Conservation (phyloP, 2,888 invertebrate genomes). For the Drosophila mimetica region DNA sequence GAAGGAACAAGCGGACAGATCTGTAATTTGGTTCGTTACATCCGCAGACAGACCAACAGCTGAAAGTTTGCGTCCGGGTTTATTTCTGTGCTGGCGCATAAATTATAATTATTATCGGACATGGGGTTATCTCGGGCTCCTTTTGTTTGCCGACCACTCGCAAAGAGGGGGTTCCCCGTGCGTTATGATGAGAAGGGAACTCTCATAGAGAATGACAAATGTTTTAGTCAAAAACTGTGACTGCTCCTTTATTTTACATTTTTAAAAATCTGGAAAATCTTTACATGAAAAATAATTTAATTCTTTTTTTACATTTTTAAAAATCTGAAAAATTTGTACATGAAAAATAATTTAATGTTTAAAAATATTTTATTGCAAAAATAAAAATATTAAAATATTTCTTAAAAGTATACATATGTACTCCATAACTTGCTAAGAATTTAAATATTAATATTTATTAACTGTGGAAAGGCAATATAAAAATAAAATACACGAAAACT, state of each 20-base stretch:
- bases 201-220: too few species aligned
- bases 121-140: slow-evolving; percentile 21
- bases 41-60: slow-evolving; percentile 35
- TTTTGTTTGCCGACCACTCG: neutral
- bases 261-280: too few species aligned
- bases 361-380: too few species aligned
- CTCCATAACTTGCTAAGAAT: neutral
- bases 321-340: too few species aligned
- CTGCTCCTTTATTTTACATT: neutral
- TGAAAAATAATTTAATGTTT: too few species aligned
- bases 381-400: neutral
- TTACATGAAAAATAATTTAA: too few species aligned
- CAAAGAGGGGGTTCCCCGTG: slow-evolving; percentile 12
- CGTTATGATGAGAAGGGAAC: slow-evolving; percentile 5
- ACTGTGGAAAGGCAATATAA: neutral
- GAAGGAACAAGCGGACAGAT: slow-evolving; percentile 25
- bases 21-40: slow-evolving; percentile 50
- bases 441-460: too few species aligned
- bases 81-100: slow-evolving; percentile 69
- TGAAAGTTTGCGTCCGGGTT: slow-evolving; percentile 17
- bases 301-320: too few species aligned
- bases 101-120: slow-evolving; percentile 63
- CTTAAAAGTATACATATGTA: neutral
- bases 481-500: neutral
- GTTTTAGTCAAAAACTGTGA: slow-evolving; percentile 1